These are phyloP conservation scores for Hydrochoerus hydrochaeris DNA, from an alignment of 2,113 vertebrate species.

Conservation along the genomic window DNA sequence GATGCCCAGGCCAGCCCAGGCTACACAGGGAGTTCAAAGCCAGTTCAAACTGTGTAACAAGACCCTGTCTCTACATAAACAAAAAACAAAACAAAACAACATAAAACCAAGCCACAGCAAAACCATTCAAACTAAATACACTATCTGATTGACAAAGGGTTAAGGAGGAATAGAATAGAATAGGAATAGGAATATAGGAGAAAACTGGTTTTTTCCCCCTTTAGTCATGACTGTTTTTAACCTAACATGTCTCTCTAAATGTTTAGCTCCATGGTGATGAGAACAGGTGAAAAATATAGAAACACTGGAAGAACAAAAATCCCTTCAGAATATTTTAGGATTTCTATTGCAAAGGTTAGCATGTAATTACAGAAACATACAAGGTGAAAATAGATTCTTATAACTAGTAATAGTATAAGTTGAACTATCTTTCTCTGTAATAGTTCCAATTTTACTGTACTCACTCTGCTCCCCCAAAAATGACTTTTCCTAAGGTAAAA, in stretches of 20 bases:
- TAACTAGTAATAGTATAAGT: constrained; percentile 58
- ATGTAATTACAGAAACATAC: constrained; percentile 54
- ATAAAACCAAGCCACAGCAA: not conserved
- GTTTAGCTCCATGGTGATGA: constrained; percentile 76
- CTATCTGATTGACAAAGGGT: not conserved
- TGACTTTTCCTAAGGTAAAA: constrained; percentile 12
- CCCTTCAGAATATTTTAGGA: constrained; percentile 68
- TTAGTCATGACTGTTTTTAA: constrained; percentile 73
- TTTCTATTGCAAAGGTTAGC: constrained; percentile 58
- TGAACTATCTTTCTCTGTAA: constrained; percentile 44
- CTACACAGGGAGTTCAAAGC: too few relatives aligned
- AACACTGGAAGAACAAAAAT: constrained; percentile 75
- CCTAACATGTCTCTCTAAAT: constrained; percentile 49
- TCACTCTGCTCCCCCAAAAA: not conserved
- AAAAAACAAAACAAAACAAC: not conserved
- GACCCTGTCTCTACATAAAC: not conserved
- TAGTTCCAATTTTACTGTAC: not conserved
- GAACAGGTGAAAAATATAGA: constrained; percentile 61
- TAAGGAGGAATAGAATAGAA: not conserved
- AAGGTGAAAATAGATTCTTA: constrained; percentile 64
- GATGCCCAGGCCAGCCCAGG: too few relatives aligned
- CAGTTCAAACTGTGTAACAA: not conserved
- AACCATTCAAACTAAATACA: not conserved
- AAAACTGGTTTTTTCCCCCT: constrained; percentile 4
- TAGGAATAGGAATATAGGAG: not conserved